A percentile compares a stretch with the other conserved stretches of the same genome.
These are phyloP conservation scores for Bicyclus anynana DNA, from an alignment of 1,140 invertebrate genomes.

Conservation along the genomic window DNA sequence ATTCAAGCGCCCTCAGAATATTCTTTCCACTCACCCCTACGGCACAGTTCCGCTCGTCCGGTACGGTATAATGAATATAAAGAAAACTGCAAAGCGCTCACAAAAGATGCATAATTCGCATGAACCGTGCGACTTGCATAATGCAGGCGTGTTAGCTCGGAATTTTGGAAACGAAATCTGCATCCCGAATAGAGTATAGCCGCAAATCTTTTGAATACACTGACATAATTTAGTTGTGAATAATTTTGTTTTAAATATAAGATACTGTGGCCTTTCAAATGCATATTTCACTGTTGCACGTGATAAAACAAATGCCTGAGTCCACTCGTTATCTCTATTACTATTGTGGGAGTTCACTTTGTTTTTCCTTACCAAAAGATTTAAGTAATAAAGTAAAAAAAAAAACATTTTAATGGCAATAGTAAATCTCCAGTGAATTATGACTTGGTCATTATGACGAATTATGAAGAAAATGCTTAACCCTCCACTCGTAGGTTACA, in stretches of 20 bases:
- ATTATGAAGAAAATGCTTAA: no score
- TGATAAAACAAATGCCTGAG: no score
- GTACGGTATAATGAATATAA: constrained; percentile 6
- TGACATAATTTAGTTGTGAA: not conserved
- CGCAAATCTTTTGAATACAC: constrained; percentile 3
- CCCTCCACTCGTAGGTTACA: no score
- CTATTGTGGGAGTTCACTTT: no score
- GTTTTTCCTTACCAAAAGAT: no score
- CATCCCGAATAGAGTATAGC: constrained; percentile 5
- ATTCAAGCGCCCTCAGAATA: not conserved
- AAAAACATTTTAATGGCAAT: no score
- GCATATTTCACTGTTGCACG: no score
- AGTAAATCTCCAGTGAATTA: no score
- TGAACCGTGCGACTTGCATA: constrained; percentile 4
- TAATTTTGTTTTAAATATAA: not conserved
- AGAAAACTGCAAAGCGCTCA: constrained; percentile 4
- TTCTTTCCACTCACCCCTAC: not conserved
- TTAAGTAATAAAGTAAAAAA: no score
- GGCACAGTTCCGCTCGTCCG: not conserved
- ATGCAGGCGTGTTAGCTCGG: not conserved
- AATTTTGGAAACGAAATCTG: constrained; percentile 7
- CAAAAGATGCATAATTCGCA: constrained; percentile 9
- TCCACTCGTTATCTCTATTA: no score
- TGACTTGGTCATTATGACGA: no score
- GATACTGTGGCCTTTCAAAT: not conserved